Percentiles rank a stretch among this genome's conserved stretches.
Conservation (phyloP, 1,140 invertebrate species). For the Oscheius sp. region DNA sequence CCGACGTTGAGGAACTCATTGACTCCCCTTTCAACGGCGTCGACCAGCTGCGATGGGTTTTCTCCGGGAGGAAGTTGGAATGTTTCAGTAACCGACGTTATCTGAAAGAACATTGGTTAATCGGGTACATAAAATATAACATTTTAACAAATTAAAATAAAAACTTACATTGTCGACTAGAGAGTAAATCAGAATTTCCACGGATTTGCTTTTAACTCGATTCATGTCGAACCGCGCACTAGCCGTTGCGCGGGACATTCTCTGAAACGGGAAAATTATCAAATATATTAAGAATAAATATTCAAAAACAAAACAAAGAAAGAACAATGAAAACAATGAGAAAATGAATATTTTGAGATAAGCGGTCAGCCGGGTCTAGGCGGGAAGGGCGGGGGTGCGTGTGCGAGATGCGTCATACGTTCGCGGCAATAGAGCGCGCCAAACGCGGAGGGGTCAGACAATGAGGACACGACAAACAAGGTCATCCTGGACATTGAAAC, state of each 20-base stretch:
- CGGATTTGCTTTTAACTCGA: not conserved
- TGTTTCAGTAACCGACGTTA: not conserved
- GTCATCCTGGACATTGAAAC: conserved; percentile 1
- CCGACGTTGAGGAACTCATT: not conserved
- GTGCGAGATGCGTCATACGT: not conserved
- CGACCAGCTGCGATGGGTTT: not conserved
- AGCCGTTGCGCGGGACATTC: not conserved
- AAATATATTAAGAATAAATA: not conserved
- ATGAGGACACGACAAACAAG: not conserved
- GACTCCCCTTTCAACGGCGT: not conserved
- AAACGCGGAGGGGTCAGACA: not conserved
- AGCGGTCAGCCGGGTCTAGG: not conserved
- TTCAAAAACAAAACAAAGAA: not conserved
- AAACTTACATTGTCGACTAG: conserved; percentile 4
- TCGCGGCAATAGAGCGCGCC: not conserved
- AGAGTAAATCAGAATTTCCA: not conserved
- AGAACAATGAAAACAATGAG: not conserved
- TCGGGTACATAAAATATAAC: too few relatives aligned
- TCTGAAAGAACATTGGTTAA: not conserved
- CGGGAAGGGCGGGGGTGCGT: too few relatives aligned
- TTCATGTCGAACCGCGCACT: not conserved
- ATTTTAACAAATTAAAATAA: not conserved
- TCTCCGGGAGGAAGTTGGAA: not conserved
- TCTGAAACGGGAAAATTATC: too few relatives aligned
- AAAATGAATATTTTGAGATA: not conserved